Percentiles rank a stretch among this genome's conserved stretches.
Conservation (phyloP, 2,797 vertebrate species). For the Zalophus californianus region DNA sequence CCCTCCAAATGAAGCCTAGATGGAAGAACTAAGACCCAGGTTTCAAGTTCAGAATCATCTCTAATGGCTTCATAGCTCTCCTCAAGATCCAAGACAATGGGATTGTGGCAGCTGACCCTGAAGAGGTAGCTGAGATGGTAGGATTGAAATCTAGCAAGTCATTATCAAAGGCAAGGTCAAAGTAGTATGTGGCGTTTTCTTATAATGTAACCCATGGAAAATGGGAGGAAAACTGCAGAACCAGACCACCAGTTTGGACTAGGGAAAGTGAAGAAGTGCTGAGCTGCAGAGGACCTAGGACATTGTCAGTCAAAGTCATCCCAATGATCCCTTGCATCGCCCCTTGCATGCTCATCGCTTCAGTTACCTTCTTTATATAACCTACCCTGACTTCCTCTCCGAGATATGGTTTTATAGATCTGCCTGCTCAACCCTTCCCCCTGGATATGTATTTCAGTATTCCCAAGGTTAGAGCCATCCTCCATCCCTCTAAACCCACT, state of each 20-base stretch:
- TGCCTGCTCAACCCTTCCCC: background rate
- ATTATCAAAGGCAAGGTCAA: background rate
- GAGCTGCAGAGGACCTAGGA: background rate
- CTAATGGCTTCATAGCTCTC: background rate
- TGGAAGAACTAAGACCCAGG: slow-evolving; percentile 3
- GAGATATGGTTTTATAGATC: background rate
- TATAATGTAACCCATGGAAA: background rate
- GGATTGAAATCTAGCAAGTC: background rate
- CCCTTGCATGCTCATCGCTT: background rate
- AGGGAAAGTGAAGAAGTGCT: background rate
- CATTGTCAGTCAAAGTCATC: background rate
- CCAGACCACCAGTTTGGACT: background rate
- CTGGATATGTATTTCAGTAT: background rate
- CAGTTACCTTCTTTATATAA: background rate
- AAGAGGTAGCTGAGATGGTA: background rate
- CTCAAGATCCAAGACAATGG: background rate
- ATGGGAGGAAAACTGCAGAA: background rate
- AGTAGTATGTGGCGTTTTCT: background rate
- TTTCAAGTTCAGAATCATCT: slow-evolving; percentile 17
- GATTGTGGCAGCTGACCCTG: background rate
- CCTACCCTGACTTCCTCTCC: background rate
- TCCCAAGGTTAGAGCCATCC: background rate
- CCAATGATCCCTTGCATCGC: background rate
- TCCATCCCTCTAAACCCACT: background rate
- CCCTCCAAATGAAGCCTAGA: background rate